phyloP scores from a whole-genome alignment of 92 coral and sea anemone species.

The Palythoa heliodiscus region DNA sequence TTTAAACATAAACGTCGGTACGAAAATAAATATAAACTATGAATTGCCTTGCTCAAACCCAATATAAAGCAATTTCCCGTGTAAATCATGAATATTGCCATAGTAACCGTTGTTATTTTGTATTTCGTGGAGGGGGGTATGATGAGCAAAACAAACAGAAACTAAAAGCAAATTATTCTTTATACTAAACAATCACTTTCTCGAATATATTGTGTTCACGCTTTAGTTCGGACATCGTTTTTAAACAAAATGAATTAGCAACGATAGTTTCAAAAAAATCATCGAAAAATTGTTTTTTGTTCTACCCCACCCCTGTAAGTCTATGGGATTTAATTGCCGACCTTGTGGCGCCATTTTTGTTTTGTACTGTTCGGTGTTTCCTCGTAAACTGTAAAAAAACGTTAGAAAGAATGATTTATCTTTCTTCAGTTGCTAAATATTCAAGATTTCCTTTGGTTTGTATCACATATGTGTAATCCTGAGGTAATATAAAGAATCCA shows the following conservation, averaged over 20 bases:
- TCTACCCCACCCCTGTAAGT: constrained; percentile 45
- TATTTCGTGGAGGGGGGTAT: constrained; percentile 45
- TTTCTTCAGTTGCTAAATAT: not conserved
- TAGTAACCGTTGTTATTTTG: constrained; percentile 52
- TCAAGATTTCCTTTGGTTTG: not conserved
- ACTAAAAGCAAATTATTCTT: not conserved
- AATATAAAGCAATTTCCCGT: constrained; percentile 56
- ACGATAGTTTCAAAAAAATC: not conserved
- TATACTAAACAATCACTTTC: not conserved
- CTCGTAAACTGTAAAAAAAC: not conserved
- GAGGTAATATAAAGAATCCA: not conserved
- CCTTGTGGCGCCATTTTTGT: constrained; percentile 53
- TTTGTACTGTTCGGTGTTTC: not conserved
- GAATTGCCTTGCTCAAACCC: not conserved
- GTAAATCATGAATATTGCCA: constrained; percentile 80
- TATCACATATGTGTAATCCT: not conserved
- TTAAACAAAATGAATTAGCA: not conserved
- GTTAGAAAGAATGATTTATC: not conserved
- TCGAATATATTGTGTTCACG: not conserved
- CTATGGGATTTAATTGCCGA: not conserved
- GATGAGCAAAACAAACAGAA: not conserved
- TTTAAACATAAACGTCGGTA: not conserved
- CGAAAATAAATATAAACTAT: not conserved
- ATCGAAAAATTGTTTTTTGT: not conserved
- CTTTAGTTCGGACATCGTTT: not conserved